Conservation (phyloP, 2,113 vertebrate species). For the Anthoscopus minutus region DNA sequence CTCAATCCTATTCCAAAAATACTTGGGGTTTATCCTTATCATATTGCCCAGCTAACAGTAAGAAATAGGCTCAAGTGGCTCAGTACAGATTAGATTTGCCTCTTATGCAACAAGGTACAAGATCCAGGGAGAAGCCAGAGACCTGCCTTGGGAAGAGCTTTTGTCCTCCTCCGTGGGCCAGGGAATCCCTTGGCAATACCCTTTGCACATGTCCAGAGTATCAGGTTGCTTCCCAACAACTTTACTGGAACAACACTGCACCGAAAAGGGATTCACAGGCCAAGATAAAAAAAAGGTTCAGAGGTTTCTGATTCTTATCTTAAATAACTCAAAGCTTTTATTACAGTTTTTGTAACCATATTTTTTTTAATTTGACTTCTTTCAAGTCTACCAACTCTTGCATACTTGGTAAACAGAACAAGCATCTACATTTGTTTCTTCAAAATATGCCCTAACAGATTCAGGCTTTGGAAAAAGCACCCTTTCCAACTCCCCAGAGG, state of each 20-base stretch:
- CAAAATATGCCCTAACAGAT: background rate
- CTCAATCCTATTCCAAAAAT: conserved; percentile 52
- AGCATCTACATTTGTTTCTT: background rate
- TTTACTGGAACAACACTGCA: background rate
- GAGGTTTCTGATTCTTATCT: background rate
- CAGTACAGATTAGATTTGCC: conserved; percentile 23
- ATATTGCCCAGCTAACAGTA: conserved; percentile 33
- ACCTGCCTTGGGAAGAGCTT: background rate
- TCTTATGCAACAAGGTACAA: conserved; percentile 26
- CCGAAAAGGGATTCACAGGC: background rate
- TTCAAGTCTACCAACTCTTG: background rate
- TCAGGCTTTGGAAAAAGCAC: background rate
- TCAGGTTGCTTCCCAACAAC: background rate
- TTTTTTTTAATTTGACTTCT: background rate
- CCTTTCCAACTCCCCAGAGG: background rate
- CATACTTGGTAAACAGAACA: background rate
- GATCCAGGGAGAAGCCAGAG: conserved; percentile 1
- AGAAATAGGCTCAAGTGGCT: conserved; percentile 48
- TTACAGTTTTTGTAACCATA: background rate
- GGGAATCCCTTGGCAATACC: conserved; percentile 28
- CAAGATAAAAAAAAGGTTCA: background rate
- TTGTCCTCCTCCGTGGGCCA: background rate
- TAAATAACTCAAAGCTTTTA: background rate
- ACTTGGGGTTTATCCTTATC: conserved; percentile 51
- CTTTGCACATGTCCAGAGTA: background rate